phyloP scores from a whole-genome alignment of 2,888 invertebrate genomes.

The Cerastis leucographa region DNA sequence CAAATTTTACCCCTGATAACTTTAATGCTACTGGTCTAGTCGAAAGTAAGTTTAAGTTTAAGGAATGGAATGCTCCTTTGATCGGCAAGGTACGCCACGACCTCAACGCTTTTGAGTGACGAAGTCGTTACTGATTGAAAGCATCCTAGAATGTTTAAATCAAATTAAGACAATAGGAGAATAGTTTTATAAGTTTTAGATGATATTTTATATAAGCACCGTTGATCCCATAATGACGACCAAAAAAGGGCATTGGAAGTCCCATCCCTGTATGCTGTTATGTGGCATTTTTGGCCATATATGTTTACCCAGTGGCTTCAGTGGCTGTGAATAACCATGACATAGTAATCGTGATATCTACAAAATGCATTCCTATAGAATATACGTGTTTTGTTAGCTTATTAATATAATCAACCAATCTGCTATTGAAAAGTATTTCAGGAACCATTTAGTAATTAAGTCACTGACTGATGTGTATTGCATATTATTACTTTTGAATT shows the following conservation, averaged over 20 bases:
- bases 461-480: conserved; percentile 36
- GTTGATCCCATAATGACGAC: conserved; percentile 20
- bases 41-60: conserved; percentile 69
- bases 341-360: conserved; percentile 60
- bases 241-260: conserved; percentile 20
- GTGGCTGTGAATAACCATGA: conserved; percentile 69
- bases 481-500: background rate
- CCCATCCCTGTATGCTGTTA: conserved; percentile 28
- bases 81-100: conserved; percentile 46
- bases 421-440: conserved; percentile 11
- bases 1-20: conserved; percentile 86
- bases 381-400: conserved; percentile 31
- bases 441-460: conserved; percentile 17
- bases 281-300: conserved; percentile 48
- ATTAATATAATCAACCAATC: conserved; percentile 7
- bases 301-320: conserved; percentile 61
- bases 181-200: conserved; percentile 23
- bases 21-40: conserved; percentile 76
- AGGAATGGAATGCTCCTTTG: conserved; percentile 67
- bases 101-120: conserved; percentile 47
- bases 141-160: conserved; percentile 12
- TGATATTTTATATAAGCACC: conserved; percentile 28
- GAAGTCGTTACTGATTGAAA: conserved; percentile 8
- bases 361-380: conserved; percentile 63
- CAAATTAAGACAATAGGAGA: conserved; percentile 14